phyloP scores from a whole-genome alignment of 2,888 invertebrate genomes.

The Orthosia gothica region DNA sequence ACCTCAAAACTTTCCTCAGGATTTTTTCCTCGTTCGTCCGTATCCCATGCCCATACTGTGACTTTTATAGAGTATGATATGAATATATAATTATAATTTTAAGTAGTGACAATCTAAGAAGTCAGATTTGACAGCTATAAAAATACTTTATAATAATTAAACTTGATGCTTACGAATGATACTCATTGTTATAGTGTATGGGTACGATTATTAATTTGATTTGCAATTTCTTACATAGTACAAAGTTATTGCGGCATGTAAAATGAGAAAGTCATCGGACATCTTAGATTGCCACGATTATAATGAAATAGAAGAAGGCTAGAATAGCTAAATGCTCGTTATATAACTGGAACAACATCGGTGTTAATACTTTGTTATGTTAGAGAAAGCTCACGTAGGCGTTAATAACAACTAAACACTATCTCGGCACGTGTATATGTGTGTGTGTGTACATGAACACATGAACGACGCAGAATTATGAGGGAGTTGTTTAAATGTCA shows the following conservation, averaged over 20 bases:
- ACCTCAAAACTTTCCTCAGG: not conserved
- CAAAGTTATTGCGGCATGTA: too few species aligned
- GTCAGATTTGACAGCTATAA: too few species aligned
- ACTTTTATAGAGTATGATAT: not conserved
- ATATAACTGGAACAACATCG: constrained; percentile 28
- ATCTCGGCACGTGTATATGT: constrained; percentile 67
- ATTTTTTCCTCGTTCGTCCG: not conserved
- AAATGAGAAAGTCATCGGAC: too few species aligned
- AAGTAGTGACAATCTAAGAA: too few species aligned
- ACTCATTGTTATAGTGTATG: too few species aligned
- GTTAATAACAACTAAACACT: constrained; percentile 71
- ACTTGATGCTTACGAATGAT: too few species aligned
- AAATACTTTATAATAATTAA: too few species aligned
- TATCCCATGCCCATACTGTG: not conserved
- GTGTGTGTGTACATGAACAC: constrained; percentile 46
- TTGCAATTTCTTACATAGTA: too few species aligned
- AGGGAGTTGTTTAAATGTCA: constrained; percentile 80
- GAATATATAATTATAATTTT: not conserved
- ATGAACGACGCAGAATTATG: constrained; percentile 67
- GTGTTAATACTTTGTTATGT: constrained; percentile 52
- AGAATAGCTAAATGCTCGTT: constrained; percentile 2
- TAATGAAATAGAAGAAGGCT: not conserved
- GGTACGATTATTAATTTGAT: too few species aligned
- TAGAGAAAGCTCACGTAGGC: constrained; percentile 67
- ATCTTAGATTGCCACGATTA: too few species aligned